Evolutionary conservation across 2,888 invertebrate species (phyloP), one percentile per base, ranked within the genome.

Genomic region (Trissoscelio sp.): DNA sequence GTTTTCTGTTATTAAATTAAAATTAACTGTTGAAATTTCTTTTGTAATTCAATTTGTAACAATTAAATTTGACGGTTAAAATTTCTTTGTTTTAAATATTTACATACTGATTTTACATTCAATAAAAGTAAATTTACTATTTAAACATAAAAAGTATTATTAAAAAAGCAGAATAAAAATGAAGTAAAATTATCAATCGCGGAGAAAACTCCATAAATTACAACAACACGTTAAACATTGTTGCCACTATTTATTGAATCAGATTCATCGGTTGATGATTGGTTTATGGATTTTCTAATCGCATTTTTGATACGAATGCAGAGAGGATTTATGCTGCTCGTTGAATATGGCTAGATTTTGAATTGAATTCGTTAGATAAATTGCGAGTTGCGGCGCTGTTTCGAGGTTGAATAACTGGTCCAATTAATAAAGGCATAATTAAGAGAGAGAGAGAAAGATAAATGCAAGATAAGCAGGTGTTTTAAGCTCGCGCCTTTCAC

Each of bases 401-500:
- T 64, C 48, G 39, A 69, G 62, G 74, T 48, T 69, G 57, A 74
- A 48, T 75, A 80, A 80, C 80, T 80, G 70, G 74, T 70, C 20
- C 69, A 75, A 75, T 80, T 80, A 74, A 80, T 80, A 70, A 75
- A 64, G 48, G 73, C 46, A 67, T 74, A 74, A 74, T 80, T 70
- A 72, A 72, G 48, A 64, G 44, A 20, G 37, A 57, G 44, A 60
- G 55, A 58, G 53, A 74, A 57, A 79, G 67, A 79, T 74, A 66
- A 67, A 39, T 22, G 12, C 44, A 22, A 14, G 73, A 80, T 74
- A 79, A 74, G 74, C 74, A 74, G 74, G 64, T 79, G 72, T 67
- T 79, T 79, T 42, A 34, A 53, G 67, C 62, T 34, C 55, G 62
- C 64, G 62, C 80, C 80, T 74, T 80, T 80, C 80, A 80, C 80